These are phyloP conservation scores for Mellilla xanthometata DNA, from an alignment of 2,888 invertebrate species.

Conservation along the genomic window DNA sequence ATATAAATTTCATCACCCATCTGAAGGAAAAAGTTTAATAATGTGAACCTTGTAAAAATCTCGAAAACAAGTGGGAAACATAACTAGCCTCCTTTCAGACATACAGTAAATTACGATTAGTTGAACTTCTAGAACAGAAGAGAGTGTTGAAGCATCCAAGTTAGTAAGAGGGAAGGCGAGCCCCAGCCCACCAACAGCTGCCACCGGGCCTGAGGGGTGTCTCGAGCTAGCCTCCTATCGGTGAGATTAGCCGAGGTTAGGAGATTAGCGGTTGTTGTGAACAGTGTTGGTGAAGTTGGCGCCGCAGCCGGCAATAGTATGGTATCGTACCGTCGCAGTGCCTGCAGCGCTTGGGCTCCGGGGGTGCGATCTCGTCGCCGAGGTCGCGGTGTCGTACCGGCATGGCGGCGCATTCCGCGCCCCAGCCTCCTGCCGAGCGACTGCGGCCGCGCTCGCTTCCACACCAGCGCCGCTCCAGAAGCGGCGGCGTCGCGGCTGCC, in stretches of 20 bases:
- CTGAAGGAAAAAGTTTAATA: too few species aligned
- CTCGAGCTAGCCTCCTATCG: constrained; percentile 5
- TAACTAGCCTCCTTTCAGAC: too few species aligned
- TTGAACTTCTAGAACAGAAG: too few species aligned
- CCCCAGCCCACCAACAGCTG: constrained; percentile 12
- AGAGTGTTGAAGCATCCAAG: too few species aligned
- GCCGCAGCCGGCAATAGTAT: constrained; percentile 38
- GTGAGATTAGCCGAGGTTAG: constrained; percentile 35
- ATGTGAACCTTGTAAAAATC: too few species aligned
- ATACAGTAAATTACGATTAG: too few species aligned
- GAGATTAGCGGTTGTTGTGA: constrained; percentile 32
- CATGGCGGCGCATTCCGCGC: constrained; percentile 83
- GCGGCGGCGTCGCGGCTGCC: constrained; percentile 77
- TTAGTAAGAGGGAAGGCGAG: constrained; percentile 3
- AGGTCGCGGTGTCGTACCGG: constrained; percentile 82
- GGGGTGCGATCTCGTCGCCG: constrained; percentile 82
- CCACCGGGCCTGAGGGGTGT: constrained; percentile 3
- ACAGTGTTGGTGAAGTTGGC: constrained; percentile 18
- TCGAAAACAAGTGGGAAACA: too few species aligned
- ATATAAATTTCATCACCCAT: too few species aligned
- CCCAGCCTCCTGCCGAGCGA: constrained; percentile 69
- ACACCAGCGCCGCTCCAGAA: constrained; percentile 64
- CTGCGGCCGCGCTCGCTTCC: constrained; percentile 58
- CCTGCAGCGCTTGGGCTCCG: constrained; percentile 95
- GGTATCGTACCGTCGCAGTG: constrained; percentile 91